Conservation (phyloP, 1,140 invertebrate genomes). For the Euwallacea fornicatus region DNA sequence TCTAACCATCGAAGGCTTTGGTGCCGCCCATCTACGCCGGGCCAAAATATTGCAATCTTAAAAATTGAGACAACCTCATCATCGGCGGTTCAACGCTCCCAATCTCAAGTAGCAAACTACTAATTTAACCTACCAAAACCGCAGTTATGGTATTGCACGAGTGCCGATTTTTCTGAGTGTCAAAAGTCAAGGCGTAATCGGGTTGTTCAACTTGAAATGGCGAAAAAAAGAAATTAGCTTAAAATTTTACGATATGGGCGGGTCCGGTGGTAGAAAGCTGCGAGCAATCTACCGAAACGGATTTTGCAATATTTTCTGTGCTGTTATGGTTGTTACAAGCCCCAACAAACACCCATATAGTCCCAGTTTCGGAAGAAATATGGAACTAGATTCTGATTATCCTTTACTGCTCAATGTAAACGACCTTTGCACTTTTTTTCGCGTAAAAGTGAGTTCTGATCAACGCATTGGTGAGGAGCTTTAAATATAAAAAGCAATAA, state of each 20-base stretch:
- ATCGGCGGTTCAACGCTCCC: constrained; percentile 17
- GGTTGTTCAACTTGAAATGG: constrained; percentile 22
- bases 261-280: constrained; percentile 15
- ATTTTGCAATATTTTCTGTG: constrained; percentile 10
- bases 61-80: neutral
- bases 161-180: constrained; percentile 26
- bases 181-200: constrained; percentile 29
- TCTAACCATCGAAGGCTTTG: neutral
- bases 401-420: no score
- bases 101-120: constrained; percentile 13
- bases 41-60: neutral
- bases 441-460: no score
- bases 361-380: no score
- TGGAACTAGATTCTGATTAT: no score
- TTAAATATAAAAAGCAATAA: no score
- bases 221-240: constrained; percentile 15
- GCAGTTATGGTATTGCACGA: constrained; percentile 20
- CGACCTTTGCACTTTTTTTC: no score
- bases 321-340: no score
- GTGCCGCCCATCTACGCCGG: neutral
- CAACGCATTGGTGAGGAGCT: no score
- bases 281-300: constrained; percentile 8
- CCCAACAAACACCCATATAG: no score
- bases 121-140: constrained; percentile 24
- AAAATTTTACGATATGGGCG: constrained; percentile 18